These are phyloP conservation scores for Diabrotica virgifera DNA, from an alignment of 1,140 invertebrate genomes.

Conservation along the genomic window DNA sequence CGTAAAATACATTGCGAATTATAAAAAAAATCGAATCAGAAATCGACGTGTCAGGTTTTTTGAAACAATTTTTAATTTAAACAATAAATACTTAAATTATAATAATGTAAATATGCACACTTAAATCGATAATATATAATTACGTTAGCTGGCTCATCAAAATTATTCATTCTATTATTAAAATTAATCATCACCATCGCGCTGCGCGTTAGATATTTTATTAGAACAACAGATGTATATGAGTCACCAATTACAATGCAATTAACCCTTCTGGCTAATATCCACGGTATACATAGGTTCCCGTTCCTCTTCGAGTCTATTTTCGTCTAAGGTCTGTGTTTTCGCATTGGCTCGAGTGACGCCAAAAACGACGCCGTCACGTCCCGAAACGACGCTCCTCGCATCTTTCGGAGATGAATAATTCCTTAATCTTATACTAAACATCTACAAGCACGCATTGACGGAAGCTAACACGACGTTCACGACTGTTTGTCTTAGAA, in stretches of 20 bases:
- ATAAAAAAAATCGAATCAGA: too few relatives aligned
- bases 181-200: too few relatives aligned
- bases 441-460: background rate
- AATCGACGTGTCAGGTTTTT: too few relatives aligned
- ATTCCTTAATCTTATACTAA: slow-evolving; percentile 1
- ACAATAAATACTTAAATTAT: too few relatives aligned
- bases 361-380: slow-evolving; percentile 5
- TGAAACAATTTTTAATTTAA: too few relatives aligned
- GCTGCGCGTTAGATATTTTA: too few relatives aligned
- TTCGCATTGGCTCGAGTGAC: slow-evolving; percentile 18
- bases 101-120: too few relatives aligned
- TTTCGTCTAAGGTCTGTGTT: slow-evolving; percentile 18
- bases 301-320: slow-evolving; percentile 18
- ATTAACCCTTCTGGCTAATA: slow-evolving; percentile 7
- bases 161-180: too few relatives aligned
- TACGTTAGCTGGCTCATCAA: too few relatives aligned
- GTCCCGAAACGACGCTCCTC: slow-evolving; percentile 8
- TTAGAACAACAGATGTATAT: background rate
- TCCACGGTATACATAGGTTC: background rate
- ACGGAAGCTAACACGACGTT: background rate
- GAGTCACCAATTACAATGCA: slow-evolving; percentile 4
- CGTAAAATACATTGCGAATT: too few relatives aligned
- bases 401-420: slow-evolving; percentile 15
- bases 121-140: too few relatives aligned
- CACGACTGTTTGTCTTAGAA: too few relatives aligned